A percentile compares a stretch with the other conserved stretches of the same genome.
Conservation (phyloP, 2,888 invertebrate genomes). For the Noctua janthina region DNA sequence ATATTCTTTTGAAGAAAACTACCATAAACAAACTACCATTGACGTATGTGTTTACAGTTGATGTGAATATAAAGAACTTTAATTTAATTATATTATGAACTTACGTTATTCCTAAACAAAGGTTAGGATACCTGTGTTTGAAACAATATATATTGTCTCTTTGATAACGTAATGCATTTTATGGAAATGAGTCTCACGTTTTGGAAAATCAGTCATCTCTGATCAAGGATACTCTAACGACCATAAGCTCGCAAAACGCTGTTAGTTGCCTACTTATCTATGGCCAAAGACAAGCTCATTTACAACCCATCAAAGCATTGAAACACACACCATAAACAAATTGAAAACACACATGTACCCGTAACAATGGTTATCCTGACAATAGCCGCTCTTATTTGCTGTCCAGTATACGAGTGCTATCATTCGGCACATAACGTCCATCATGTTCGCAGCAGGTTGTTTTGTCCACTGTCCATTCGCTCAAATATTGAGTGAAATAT, state of each 20-base stretch:
- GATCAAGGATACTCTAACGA: not conserved
- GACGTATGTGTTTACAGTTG: not conserved
- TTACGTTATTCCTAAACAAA: no score
- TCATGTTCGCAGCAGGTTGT: slow-evolving; percentile 85
- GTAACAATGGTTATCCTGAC: slow-evolving; percentile 68
- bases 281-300: slow-evolving; percentile 4
- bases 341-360: slow-evolving; percentile 36
- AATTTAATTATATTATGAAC: not conserved
- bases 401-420: slow-evolving; percentile 50
- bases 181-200: not conserved
- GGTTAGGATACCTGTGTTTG: no score
- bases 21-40: no score
- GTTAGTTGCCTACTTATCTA: not conserved
- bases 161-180: not conserved
- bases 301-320: not conserved
- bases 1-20: not conserved
- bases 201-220: not conserved
- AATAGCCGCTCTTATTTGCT: slow-evolving; percentile 68
- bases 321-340: slow-evolving; percentile 25
- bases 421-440: slow-evolving; percentile 74
- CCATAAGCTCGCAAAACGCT: not conserved
- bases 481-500: slow-evolving; percentile 85
- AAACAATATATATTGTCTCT: not conserved
- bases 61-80: not conserved
- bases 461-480: slow-evolving; percentile 76